Evolutionary conservation across 2,888 invertebrate genomes (phyloP).

Genomic region (Clanis bilineata): DNA sequence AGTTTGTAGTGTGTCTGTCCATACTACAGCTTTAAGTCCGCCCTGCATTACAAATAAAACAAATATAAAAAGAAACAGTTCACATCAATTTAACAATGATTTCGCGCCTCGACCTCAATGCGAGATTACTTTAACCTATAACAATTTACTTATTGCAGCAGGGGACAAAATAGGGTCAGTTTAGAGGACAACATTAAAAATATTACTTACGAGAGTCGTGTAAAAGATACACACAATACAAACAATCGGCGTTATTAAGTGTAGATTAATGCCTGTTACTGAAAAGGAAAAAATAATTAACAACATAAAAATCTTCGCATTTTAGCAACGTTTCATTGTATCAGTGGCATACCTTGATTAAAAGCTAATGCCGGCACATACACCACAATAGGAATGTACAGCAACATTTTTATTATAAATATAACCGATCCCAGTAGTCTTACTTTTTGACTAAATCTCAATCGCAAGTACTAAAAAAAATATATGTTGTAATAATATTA

Average conservation of each 20-base stretch:
- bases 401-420: conserved; percentile 88
- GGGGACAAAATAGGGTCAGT: conserved; percentile 33
- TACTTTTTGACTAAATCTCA: conserved; percentile 86
- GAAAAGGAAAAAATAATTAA: conserved; percentile 43
- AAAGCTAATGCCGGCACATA: conserved; percentile 94
- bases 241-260: conserved; percentile 89
- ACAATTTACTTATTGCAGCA: conserved; percentile 38
- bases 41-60: conserved; percentile 75
- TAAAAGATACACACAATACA: conserved; percentile 96
- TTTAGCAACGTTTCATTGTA: background rate
- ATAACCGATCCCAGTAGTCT: conserved; percentile 85
- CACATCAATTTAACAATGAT: conserved; percentile 23
- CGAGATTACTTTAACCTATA: conserved; percentile 33
- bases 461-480: conserved; percentile 84
- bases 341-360: conserved; percentile 84
- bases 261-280: conserved; percentile 92
- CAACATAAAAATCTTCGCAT: background rate
- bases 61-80: conserved; percentile 22
- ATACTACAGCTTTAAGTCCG: conserved; percentile 90
- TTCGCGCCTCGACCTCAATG: conserved; percentile 43
- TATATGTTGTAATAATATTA: no score
- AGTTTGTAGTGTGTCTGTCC: conserved; percentile 90
- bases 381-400: conserved; percentile 92
- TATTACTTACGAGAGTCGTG: conserved; percentile 89
- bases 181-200: conserved; percentile 5